Base-by-base conservation (phyloP, 92 coral and sea anemone species). In the Palythoa grandiflora region DNA sequence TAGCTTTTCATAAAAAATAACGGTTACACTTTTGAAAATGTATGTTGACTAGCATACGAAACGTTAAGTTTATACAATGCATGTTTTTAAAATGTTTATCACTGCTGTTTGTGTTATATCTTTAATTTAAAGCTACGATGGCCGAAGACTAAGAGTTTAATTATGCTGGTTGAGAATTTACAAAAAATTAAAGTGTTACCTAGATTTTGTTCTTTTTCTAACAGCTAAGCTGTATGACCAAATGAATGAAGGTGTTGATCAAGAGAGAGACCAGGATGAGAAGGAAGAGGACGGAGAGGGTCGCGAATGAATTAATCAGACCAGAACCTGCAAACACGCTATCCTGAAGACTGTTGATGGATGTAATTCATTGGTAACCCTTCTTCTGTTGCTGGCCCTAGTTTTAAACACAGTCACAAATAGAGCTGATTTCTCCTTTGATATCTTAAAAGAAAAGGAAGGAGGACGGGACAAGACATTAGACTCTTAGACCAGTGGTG, bases 211-310 rank as follows among this genome's bases (percentile, higher is more conserved):
- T 78, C 53, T 77, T 21, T 68, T 83, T 74, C 61, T 65, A 75
- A 61, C 83, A 80, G 74, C 75, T 38, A 71, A 81, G 47, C 68
- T 81, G 66, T 81, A 81, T 51, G 86, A 81, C 63, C 86, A 81
- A 81, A 38, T 71, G 87, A 87, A 78, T 89, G 92, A 89, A 19
- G 21, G 75, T 38, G 68, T 72, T 55, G 92, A 89, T 40, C 87
- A 85, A 38, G 80, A 84, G 14, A 87, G 85, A 68, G 92, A 89
- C 13, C 85, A 84, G 81, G 87, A 61, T 13, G 86, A 59, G 39
- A 68, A 59, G 68, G 78, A n/a, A 9, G 74, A 38, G 50, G 89
- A 52, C n/a, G 21, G n/a, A 1, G 79, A 39, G 71, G 90, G 77
- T n/a, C 78, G 70, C 10, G 92, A 89, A 19, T 84, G 66, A 88